Percentiles rank a stretch among this genome's conserved stretches.
These are phyloP conservation scores for Cyclina sinensis DNA, from an alignment of 1,140 invertebrate species.

Conservation along the genomic window DNA sequence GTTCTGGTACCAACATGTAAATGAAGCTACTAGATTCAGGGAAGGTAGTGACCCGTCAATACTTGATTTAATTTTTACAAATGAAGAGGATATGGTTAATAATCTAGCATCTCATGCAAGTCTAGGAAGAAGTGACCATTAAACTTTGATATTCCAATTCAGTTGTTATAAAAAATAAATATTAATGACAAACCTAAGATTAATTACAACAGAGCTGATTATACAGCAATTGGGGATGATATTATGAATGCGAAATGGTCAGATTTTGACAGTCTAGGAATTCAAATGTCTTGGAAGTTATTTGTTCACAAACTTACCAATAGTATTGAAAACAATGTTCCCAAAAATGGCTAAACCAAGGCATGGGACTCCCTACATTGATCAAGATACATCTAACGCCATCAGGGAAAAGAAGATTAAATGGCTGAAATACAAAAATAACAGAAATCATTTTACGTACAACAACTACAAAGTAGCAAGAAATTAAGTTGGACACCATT, in stretches of 20 bases:
- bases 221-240: conserved; percentile 87
- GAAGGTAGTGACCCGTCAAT: no score
- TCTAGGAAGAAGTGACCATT: conserved; percentile 53
- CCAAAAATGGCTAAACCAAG: not conserved
- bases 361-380: not conserved
- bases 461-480: not conserved
- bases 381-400: not conserved
- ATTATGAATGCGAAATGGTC: conserved; percentile 82
- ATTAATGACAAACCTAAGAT: not conserved
- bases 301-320: not conserved
- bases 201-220: conserved; percentile 39
- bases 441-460: no score
- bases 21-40: no score
- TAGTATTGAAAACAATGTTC: not conserved
- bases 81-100: no score
- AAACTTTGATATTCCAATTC: conserved; percentile 21
- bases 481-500: not conserved
- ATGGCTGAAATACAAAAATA: not conserved
- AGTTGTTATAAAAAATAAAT: not conserved
- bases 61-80: no score
- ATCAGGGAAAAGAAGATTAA: not conserved
- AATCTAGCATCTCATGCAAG: no score
- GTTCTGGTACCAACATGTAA: no score
- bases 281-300: not conserved
- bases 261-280: not conserved